phyloP scores from a whole-genome alignment of 1,140 invertebrate genomes.

The Phenacoccus solenopsis region DNA sequence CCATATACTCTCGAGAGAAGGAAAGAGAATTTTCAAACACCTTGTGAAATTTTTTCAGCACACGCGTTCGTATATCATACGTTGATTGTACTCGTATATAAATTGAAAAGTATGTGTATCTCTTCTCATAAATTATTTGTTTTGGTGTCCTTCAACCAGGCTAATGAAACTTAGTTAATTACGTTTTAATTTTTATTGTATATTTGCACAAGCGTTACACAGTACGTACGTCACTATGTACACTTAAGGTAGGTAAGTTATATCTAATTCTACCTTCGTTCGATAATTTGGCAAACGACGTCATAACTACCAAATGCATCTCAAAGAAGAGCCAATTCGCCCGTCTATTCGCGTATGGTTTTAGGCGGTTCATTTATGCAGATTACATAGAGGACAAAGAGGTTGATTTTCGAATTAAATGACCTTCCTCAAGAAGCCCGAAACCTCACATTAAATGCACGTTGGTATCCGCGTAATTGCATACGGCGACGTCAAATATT shows the following conservation, averaged over 20 bases:
- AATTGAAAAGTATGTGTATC: too few species aligned
- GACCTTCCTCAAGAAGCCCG: background rate
- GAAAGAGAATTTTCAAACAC: too few species aligned
- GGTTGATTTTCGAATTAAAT: slow-evolving; percentile 1
- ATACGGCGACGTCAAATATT: background rate
- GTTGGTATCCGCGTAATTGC: background rate
- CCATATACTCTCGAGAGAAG: too few species aligned
- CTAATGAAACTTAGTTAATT: background rate
- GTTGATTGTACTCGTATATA: too few species aligned
- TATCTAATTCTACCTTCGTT: too few species aligned
- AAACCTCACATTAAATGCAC: background rate
- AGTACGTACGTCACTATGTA: too few species aligned
- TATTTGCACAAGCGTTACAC: background rate
- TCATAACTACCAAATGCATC: background rate
- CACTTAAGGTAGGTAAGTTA: background rate
- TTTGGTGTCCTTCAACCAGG: background rate
- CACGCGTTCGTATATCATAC: too few species aligned
- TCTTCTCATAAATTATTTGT: background rate
- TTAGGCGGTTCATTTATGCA: background rate
- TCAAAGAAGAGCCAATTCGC: background rate
- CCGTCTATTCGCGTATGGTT: background rate
- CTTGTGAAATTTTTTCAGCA: too few species aligned
- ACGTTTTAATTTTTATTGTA: slow-evolving; percentile 3
- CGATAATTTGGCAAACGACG: background rate
- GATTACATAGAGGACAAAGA: background rate